A percentile compares a stretch with the other conserved stretches of the same genome.
Conservation (phyloP, 30 jellyfish, hydroid and myxozoan genomes). For the Aurelia sp. region DNA sequence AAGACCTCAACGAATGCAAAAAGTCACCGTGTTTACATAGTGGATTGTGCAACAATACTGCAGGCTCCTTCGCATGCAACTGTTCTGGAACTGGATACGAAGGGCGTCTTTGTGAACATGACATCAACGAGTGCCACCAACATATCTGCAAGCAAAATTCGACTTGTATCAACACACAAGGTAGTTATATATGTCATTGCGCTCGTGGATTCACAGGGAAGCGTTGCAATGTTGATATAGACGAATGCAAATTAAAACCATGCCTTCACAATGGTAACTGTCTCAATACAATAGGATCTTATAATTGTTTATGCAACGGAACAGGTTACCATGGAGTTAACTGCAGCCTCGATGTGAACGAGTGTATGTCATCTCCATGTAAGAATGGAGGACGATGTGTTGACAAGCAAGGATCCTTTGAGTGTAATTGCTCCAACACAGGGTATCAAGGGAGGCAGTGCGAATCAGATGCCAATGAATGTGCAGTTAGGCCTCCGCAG, state of each 20-base stretch:
- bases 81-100: constrained; percentile 42
- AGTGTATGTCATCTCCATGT: constrained; percentile 55
- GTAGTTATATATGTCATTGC: constrained; percentile 56
- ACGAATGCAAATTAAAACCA: constrained; percentile 48
- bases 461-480: constrained; percentile 60
- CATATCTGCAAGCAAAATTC: constrained; percentile 29
- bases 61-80: constrained; percentile 44
- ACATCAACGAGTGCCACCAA: constrained; percentile 52
- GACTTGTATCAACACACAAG: constrained; percentile 35
- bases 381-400: constrained; percentile 54
- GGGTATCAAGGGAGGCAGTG: constrained; percentile 71
- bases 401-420: constrained; percentile 43
- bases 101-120: constrained; percentile 53
- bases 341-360: constrained; percentile 58
- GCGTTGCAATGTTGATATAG: constrained; percentile 41
- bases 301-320: constrained; percentile 45
- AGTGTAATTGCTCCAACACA: constrained; percentile 64
- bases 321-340: constrained; percentile 59
- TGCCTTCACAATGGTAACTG: constrained; percentile 60
- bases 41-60: constrained; percentile 33
- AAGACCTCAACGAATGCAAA: constrained; percentile 25
- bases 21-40: constrained; percentile 20
- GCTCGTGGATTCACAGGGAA: constrained; percentile 49
- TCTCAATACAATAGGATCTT: constrained; percentile 56
- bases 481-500: constrained; percentile 15